Conservation (phyloP, 2,888 invertebrate species). For the Danaus chrysippus region DNA sequence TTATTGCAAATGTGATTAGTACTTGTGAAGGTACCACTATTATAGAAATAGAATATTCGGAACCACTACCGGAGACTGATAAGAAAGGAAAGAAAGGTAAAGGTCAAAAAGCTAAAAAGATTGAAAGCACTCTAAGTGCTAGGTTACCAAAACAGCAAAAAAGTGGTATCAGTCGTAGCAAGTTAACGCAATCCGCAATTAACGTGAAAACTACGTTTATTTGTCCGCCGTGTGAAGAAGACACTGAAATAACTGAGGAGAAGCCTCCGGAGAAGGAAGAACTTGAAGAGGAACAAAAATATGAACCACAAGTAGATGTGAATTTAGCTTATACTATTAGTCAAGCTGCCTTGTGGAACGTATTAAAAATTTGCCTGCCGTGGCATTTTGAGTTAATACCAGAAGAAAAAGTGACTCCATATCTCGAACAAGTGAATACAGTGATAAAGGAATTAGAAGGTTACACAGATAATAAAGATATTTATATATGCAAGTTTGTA, state of each 20-base stretch:
- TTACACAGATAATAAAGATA: slow-evolving; percentile 61
- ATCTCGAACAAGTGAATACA: slow-evolving; percentile 47
- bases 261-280: slow-evolving; percentile 46
- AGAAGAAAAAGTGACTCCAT: slow-evolving; percentile 50
- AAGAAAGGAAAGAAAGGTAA: slow-evolving; percentile 55
- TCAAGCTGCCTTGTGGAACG: slow-evolving; percentile 63
- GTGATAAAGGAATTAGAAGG: slow-evolving; percentile 49
- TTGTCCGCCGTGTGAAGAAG: slow-evolving; percentile 59
- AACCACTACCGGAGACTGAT: slow-evolving; percentile 40
- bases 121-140: slow-evolving; percentile 50
- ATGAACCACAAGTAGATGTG: slow-evolving; percentile 47
- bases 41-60: slow-evolving; percentile 53
- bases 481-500: slow-evolving; percentile 62
- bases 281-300: slow-evolving; percentile 48
- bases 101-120: slow-evolving; percentile 43
- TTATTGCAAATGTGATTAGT: slow-evolving; percentile 53
- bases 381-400: slow-evolving; percentile 63
- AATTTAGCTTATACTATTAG: slow-evolving; percentile 56
- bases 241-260: slow-evolving; percentile 38
- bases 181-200: slow-evolving; percentile 46
- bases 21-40: slow-evolving; percentile 60
- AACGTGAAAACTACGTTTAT: slow-evolving; percentile 56
- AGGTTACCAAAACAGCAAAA: slow-evolving; percentile 47
- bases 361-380: slow-evolving; percentile 61
- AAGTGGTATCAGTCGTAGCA: slow-evolving; percentile 38